Base-by-base conservation (phyloP, 2,113 vertebrate species). In the Agapornis roseicollis region DNA sequence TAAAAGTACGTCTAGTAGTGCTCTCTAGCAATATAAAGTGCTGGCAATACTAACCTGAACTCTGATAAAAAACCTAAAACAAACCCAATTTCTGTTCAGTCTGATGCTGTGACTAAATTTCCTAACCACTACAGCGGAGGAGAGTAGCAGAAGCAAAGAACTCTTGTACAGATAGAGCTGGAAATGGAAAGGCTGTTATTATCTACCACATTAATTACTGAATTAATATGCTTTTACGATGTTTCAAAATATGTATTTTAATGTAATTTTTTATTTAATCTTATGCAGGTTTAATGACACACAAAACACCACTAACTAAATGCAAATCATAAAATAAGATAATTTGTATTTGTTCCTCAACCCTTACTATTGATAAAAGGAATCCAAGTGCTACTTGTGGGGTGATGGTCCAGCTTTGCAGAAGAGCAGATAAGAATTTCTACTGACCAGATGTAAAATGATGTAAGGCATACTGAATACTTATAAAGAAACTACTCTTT, bases 121-220 rank as follows among this genome's bases (percentile, higher is more conserved):
- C 20, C 37, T 47, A 90, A 82, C 64, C 11, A 60, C 6, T 50
- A 52, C 3, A 86, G 60, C n/a, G 10, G 13, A 95, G n/a, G 17
- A 83, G 15, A 95, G 35, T 4, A 93, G 72, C 41, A 85, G 85
- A 97, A 83, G 10, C 27, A 82, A 84, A 65, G 42, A 97, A 97
- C 46, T 15, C 78, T 70, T 93, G 55, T 13, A 86, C 4, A 66
- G 23, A 61, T 0, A 83, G 23, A 95, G 63, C 13, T 88, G 81
- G 70, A 97, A 97, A 89, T 65, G 31, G 50, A 83, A 90, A 95
- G 52, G 9, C 7, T 80, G 70, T 83, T 58, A 96, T 94, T 95
- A 94, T 82, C 84, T 86, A 90, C n/a, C 28, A 81, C 27, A 71
- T 90, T 94, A 96, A 95, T 96, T 96, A 98, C 60, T 76, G 25